Base-by-base conservation (phyloP, 2,888 invertebrate genomes). In the Latheticus oryzae region DNA sequence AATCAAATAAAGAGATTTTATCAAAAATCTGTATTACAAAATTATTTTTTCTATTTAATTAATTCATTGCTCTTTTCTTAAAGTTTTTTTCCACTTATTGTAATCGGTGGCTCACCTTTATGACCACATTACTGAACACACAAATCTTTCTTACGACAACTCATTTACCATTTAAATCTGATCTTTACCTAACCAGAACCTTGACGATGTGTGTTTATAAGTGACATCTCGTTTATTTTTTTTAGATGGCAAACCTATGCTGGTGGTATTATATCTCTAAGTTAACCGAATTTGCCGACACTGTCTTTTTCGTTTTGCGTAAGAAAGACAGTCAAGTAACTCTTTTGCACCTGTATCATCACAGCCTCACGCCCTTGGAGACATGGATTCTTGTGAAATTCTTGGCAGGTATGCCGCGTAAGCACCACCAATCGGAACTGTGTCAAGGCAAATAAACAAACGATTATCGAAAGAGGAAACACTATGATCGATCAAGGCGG, bases 191-290 rank as follows among this genome's bases (percentile, higher is more conserved):
- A 9, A n/a, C 2, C 9, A 24, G 7, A 37, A 5, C 40, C 40
- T 40, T 40, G 40, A 40, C 12, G 24, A 24, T 40, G 24, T 13
- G 40, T 24, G 23, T 19, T 35, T 35, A 16, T n/a, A n/a, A n/a
- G n/a, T n/a, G n/a, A n/a, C n/a, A 35, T 17, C 15, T 37, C 21
- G 13, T 11, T 11, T n/a, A n/a, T 40, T 26, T 58, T 28, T 47
- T 45, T 15, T 82, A 93, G 88, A 93, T 94, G 92, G 87, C 91
- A 42, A 87, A 86, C 63, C 83, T 91, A 2, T 92, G 92, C 76
- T 93, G 93, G 92, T 90, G 90, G 84, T 94, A 93, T 80, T 94
- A 92, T 81, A 87, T 93, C 75, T 93, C 93, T 38, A 94, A 94
- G 79, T 83, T 93, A 65, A 88, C 92, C 2, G 94, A 94, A 81